Conservation (phyloP, 2,888 invertebrate species). For the Theristus sp. region DNA sequence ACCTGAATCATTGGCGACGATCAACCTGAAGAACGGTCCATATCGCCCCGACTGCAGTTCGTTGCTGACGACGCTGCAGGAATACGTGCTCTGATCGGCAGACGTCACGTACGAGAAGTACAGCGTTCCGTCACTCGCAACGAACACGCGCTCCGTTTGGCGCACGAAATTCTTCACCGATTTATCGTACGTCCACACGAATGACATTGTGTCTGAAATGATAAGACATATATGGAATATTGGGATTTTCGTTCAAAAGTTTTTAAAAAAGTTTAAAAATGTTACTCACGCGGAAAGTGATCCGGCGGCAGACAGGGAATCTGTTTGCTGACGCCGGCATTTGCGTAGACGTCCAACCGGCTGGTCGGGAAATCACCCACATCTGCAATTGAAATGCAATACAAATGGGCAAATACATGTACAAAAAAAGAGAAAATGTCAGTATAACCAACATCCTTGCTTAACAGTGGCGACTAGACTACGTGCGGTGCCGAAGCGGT, state of each 20-base stretch:
- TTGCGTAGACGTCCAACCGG: slow-evolving; percentile 6
- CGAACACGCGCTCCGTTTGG: slow-evolving; percentile 18
- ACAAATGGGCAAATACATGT: background rate
- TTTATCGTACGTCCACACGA: slow-evolving; percentile 18
- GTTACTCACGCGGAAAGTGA: slow-evolving; percentile 5
- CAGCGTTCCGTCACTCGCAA: slow-evolving; percentile 24
- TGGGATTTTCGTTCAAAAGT: background rate
- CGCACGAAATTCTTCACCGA: slow-evolving; percentile 17
- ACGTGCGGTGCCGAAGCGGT: background rate
- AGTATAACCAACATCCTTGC: background rate
- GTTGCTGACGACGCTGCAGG: slow-evolving; percentile 21
- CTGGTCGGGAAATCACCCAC: slow-evolving; percentile 1
- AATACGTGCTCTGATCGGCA: slow-evolving; percentile 22
- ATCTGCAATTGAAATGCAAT: slow-evolving; percentile 3
- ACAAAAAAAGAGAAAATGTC: no score
- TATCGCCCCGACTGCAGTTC: slow-evolving; percentile 23
- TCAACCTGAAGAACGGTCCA: slow-evolving; percentile 24
- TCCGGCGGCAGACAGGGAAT: slow-evolving; percentile 4
- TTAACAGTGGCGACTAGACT: background rate
- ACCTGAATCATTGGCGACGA: no score
- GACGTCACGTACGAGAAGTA: slow-evolving; percentile 18
- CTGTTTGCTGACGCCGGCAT: background rate
- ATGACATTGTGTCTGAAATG: slow-evolving; percentile 21
- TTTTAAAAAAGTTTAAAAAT: background rate
- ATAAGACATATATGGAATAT: background rate